Percentiles rank a stretch among this genome's conserved stretches.
Conservation (phyloP, 1,140 invertebrate species). For the Philopotamus ludificatus region DNA sequence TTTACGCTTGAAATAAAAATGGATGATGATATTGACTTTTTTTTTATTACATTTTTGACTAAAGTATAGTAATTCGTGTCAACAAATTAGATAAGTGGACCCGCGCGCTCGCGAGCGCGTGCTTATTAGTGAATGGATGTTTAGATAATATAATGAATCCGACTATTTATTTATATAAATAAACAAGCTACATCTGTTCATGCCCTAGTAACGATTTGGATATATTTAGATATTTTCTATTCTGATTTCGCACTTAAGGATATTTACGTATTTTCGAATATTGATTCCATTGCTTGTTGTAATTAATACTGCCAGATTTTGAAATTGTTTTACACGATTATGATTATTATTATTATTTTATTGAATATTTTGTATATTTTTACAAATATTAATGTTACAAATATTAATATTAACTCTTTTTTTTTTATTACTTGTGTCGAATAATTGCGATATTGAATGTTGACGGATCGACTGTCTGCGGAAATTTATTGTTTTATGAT, state of each 20-base stretch:
- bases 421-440: constrained; percentile 7
- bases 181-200: background rate
- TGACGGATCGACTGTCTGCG: constrained; percentile 16
- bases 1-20: constrained; percentile 32
- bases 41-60: constrained; percentile 13
- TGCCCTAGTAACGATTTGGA: background rate
- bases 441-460: constrained; percentile 20
- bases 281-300: constrained; percentile 27
- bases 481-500: constrained; percentile 16
- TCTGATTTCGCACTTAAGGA: constrained; percentile 3
- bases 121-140: too few species aligned
- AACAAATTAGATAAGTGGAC: constrained; percentile 5
- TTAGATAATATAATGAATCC: too few species aligned
- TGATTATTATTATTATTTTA: constrained; percentile 9
- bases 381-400: constrained; percentile 19
- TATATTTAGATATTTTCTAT: constrained; percentile 10
- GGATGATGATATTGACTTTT: constrained; percentile 16
- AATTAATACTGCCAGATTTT: constrained; percentile 37
- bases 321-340: constrained; percentile 16
- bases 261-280: constrained; percentile 8
- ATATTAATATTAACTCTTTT: constrained; percentile 13
- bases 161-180: constrained; percentile 23
- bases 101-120: too few species aligned
- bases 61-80: constrained; percentile 5
- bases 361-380: constrained; percentile 25